Percentiles rank a stretch among this genome's conserved stretches.
Conservation (phyloP, 2,888 invertebrate species). For the Actias luna region DNA sequence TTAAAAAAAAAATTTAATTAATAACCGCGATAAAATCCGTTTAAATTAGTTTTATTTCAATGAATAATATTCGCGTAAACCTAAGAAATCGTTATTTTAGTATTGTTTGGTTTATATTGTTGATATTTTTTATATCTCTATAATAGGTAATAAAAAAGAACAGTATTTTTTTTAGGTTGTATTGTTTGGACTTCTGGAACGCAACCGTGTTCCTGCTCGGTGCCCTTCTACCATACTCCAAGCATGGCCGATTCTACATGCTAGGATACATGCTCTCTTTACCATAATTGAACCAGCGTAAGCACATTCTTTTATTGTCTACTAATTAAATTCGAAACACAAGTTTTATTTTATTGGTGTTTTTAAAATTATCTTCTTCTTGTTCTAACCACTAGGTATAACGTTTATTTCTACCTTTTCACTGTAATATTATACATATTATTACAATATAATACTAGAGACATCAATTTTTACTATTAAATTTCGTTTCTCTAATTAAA, state of each 20-base stretch:
- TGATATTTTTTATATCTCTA: no score
- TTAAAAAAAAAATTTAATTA: no score
- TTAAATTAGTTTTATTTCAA: no score
- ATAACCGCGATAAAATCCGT: no score
- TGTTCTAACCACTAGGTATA: no score
- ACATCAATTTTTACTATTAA: background rate
- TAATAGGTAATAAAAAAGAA: background rate
- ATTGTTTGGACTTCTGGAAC: conserved; percentile 93
- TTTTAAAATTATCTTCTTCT: background rate
- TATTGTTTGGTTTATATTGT: no score
- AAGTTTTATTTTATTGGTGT: background rate
- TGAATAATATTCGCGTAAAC: no score
- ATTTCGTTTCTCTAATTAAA: background rate
- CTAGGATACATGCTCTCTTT: conserved; percentile 94
- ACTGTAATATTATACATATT: no score
- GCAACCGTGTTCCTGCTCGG: conserved; percentile 89
- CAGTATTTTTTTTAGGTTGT: conserved; percentile 75
- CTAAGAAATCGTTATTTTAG: no score
- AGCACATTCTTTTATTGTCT: conserved; percentile 53
- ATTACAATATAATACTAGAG: background rate
- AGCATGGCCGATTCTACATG: conserved; percentile 97
- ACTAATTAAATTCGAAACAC: no score
- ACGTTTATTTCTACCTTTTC: no score
- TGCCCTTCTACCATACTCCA: conserved; percentile 94
- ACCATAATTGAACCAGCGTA: conserved; percentile 97